A percentile compares a stretch with the other conserved stretches of the same genome.
phyloP scores from a whole-genome alignment of 1,140 invertebrate species.

The Campoletis sonorensis region DNA sequence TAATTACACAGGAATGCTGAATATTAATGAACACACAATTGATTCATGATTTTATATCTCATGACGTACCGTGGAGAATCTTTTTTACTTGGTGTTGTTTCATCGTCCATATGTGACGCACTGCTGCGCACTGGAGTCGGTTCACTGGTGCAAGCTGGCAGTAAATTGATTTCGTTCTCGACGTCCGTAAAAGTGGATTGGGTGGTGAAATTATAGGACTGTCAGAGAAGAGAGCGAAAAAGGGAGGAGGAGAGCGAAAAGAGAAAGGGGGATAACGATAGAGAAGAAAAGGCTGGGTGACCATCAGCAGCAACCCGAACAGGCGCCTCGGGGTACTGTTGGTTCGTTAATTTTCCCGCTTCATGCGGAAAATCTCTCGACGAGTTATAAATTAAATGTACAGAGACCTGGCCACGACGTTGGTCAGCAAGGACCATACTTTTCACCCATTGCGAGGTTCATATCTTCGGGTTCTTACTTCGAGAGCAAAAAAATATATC shows the following conservation, averaged over 20 bases:
- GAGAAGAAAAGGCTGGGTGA: constrained; percentile 28
- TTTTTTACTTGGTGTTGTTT: constrained; percentile 20
- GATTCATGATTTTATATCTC: background rate
- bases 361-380: constrained; percentile 45
- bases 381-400: constrained; percentile 35
- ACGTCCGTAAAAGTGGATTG: background rate
- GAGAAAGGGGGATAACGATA: background rate
- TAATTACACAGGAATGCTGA: background rate
- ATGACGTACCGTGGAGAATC: background rate
- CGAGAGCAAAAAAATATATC: background rate
- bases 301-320: constrained; percentile 11
- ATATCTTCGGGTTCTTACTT: background rate
- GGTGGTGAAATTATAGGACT: constrained; percentile 7
- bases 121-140: background rate
- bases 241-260: background rate
- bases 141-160: constrained; percentile 39
- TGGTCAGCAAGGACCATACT: constrained; percentile 20
- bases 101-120: background rate
- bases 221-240: background rate
- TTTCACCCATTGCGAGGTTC: background rate
- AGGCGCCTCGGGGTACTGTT: constrained; percentile 31
- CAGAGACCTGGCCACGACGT: constrained; percentile 20
- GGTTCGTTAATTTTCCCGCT: constrained; percentile 43
- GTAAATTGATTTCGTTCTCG: constrained; percentile 47
- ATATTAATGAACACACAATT: constrained; percentile 17